Conservation (phyloP, 2,888 invertebrate genomes). For the Calliphora vomitoria region DNA sequence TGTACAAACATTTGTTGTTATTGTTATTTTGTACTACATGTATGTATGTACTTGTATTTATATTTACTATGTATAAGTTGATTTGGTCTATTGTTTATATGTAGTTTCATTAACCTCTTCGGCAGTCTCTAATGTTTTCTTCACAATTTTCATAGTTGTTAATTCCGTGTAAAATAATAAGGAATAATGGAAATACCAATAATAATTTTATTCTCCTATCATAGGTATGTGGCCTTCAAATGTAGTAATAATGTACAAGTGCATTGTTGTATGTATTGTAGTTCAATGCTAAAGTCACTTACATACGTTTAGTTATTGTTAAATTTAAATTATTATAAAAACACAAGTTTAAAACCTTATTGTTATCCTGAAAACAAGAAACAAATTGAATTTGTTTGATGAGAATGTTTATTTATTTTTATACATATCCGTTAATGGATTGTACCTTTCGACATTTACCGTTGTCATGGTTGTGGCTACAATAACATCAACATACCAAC, state of each 20-base stretch:
- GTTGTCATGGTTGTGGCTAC: constrained; percentile 60
- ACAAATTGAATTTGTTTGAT: constrained; percentile 5
- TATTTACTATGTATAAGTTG: no score
- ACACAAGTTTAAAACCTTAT: background rate
- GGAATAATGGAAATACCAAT: no score
- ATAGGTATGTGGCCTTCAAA: no score
- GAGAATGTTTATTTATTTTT: constrained; percentile 7
- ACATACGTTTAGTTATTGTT: background rate
- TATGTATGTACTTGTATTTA: no score
- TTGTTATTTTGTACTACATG: no score
- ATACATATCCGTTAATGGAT: constrained; percentile 41
- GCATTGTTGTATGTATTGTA: background rate
- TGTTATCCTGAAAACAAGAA: background rate
- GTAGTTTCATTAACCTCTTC: no score
- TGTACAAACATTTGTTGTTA: no score
- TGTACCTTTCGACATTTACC: constrained; percentile 24
- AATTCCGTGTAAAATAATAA: no score
- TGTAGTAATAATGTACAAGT: background rate
- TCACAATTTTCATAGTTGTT: no score
- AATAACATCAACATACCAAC: background rate
- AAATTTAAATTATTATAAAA: background rate
- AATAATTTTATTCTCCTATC: background rate
- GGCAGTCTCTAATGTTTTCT: no score
- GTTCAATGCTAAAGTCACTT: background rate
- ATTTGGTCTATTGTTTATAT: no score